Evolutionary conservation across 2,113 vertebrate species (phyloP).

Genomic region (Geococcyx californianus): DNA sequence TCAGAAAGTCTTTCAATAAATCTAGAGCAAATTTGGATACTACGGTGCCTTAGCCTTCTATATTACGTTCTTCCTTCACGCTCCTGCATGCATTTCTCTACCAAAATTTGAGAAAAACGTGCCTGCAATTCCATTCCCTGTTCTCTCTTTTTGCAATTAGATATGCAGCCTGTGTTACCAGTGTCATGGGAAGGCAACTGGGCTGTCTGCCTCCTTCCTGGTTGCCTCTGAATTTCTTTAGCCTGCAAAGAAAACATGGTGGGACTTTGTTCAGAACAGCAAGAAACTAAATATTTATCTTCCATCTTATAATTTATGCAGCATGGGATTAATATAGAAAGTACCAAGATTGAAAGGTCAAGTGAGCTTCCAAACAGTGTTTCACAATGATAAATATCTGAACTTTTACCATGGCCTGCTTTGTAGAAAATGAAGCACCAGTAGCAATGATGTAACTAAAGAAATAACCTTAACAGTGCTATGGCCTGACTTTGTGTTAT

Average conservation of each 20-base stretch:
- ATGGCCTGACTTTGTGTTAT: neutral
- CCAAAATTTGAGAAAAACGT: neutral
- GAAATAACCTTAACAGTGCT: neutral
- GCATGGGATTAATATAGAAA: constrained; percentile 59
- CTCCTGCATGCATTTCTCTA: neutral
- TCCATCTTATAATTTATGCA: constrained; percentile 58
- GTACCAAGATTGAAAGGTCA: constrained; percentile 52
- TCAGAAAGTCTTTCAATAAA: neutral
- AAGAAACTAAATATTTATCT: constrained; percentile 71
- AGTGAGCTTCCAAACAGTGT: constrained; percentile 40
- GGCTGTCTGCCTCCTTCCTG: constrained; percentile 34
- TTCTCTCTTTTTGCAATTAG: constrained; percentile 43
- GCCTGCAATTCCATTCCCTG: neutral
- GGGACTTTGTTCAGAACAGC: constrained; percentile 45
- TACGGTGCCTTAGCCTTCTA: neutral
- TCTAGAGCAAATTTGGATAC: neutral
- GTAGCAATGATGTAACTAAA: neutral
- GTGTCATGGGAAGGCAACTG: constrained; percentile 31
- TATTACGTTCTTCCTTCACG: neutral
- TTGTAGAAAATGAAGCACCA: constrained; percentile 21
- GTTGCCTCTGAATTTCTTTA: constrained; percentile 32
- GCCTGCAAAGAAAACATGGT: constrained; percentile 47
- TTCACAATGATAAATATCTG: constrained; percentile 33
- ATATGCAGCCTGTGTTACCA: neutral
- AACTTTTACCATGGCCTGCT: neutral